Base-by-base conservation (phyloP, 2,888 invertebrate genomes). In the Amorpha juglandis region DNA sequence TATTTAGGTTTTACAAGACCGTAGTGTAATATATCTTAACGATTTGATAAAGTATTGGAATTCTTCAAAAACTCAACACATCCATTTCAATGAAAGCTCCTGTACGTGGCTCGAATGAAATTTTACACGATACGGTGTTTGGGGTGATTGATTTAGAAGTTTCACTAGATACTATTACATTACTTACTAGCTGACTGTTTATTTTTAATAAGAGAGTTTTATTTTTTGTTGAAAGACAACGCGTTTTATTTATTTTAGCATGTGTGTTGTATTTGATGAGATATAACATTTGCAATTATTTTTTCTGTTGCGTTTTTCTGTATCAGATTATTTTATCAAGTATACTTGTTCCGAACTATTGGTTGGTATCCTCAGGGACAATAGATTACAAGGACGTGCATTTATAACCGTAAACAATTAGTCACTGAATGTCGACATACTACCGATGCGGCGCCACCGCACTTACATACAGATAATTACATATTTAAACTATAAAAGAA, bases 11-110 rank as follows among this genome's bases (percentile, higher is more conserved):
- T 47, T 58, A 48, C 35, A 58, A 19, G 48, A 45, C 35, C 64
- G 58, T 65, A 58, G 42, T 19, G 58, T 55, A 55, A 58, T 58
- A 58, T 58, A 58, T 48, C 64, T 38, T 48, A 74, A 77, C 75
- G 81, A 81, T 77, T 78, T 78, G 81, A 83, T 75, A 80, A 82
- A 79, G 78, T 79, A 81, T 77, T 82, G 74, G 76, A 79, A 76
- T 78, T 79, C 79, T 74, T 74, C 77, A 73, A 73, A 71, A 75
- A 75, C 74, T 77, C 78, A 71, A 76, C 78, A 77, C 76, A 78
- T 82, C 78, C 75, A 77, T 82, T 82, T 82, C 81, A 82, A 82
- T 82, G 81, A 81, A 79, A 80, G 82, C 78, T 75, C 77, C 73
- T 67, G 71, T 74, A 80, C 82, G 82, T 81, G 82, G 75, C 63